Conservation (phyloP, 2,113 vertebrate species). For the Poecilia latipinna region DNA sequence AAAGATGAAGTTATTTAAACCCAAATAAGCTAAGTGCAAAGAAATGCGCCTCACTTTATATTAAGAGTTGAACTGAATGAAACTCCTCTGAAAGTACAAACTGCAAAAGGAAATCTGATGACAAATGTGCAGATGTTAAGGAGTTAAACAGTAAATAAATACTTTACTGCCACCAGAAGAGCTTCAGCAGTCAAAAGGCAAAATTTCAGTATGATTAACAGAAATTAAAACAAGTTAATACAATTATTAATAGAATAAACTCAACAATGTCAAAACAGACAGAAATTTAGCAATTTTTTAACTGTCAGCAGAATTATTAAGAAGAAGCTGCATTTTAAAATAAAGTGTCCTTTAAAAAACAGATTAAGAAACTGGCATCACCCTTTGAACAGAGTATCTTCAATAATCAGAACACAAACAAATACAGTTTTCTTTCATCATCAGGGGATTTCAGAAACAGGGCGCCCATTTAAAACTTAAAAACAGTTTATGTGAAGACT, state of each 20-base stretch:
- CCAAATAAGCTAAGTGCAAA: slow-evolving; percentile 10
- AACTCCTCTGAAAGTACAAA: slow-evolving; percentile 3
- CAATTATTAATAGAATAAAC: slow-evolving; percentile 20
- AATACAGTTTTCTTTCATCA: slow-evolving; percentile 46
- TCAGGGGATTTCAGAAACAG: slow-evolving; percentile 23
- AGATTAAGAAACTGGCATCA: slow-evolving; percentile 52
- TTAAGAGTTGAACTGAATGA: not conserved
- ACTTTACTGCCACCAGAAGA: slow-evolving; percentile 4
- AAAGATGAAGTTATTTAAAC: slow-evolving; percentile 7
- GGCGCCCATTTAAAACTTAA: slow-evolving; percentile 10
- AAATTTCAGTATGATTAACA: slow-evolving; percentile 1
- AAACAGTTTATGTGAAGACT: not conserved
- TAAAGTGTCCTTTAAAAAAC: slow-evolving; percentile 25
- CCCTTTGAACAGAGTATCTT: slow-evolving; percentile 72
- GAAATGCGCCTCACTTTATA: not conserved
- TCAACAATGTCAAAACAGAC: slow-evolving; percentile 2
- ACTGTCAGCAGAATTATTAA: slow-evolving; percentile 26
- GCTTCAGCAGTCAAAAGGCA: slow-evolving; percentile 25
- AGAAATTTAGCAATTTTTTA: slow-evolving; percentile 13
- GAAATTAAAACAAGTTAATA: slow-evolving; percentile 8
- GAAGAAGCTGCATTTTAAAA: slow-evolving; percentile 20
- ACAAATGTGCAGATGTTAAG: not conserved
- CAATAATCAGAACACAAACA: slow-evolving; percentile 40
- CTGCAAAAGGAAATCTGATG: not conserved
- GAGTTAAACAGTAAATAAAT: slow-evolving; percentile 23